These are phyloP conservation scores for Ethmia dodecea DNA, from an alignment of 2,888 invertebrate species.

Conservation along the genomic window DNA sequence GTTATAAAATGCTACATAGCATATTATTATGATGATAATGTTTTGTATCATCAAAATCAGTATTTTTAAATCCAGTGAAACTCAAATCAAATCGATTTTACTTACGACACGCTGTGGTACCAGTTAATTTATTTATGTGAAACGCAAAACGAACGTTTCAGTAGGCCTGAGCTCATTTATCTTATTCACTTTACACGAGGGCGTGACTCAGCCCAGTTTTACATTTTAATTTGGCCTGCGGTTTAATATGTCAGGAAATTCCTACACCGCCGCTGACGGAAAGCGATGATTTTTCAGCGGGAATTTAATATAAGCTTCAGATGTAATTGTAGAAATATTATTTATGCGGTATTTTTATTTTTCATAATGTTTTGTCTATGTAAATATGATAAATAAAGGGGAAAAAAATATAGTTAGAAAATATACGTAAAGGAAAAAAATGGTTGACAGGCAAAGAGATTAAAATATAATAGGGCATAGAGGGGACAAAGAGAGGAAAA, in stretches of 20 bases:
- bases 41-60: too few relatives aligned
- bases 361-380: too few relatives aligned
- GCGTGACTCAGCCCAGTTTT: slow-evolving; percentile 50
- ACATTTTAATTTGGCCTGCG: slow-evolving; percentile 54
- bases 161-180: slow-evolving; percentile 44
- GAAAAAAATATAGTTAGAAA: too few relatives aligned
- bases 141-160: slow-evolving; percentile 44
- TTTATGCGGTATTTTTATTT: background rate
- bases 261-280: slow-evolving; percentile 17
- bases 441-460: too few relatives aligned
- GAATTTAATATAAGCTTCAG: slow-evolving; percentile 18
- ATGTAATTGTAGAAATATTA: slow-evolving; percentile 5
- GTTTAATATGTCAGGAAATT: slow-evolving; percentile 38
- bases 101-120: background rate
- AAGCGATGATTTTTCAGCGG: slow-evolving; percentile 24
- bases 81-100: slow-evolving; percentile 4
- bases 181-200: slow-evolving; percentile 58
- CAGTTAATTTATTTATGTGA: slow-evolving; percentile 47
- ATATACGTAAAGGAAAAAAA: too few relatives aligned
- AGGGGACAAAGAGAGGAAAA: too few relatives aligned
- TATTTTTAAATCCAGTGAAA: background rate
- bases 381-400: too few relatives aligned
- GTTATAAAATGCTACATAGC: too few relatives aligned
- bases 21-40: too few relatives aligned
- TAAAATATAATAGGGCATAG: too few relatives aligned